Conservation (phyloP, 2,113 vertebrate species). For the Nibea coibor region DNA sequence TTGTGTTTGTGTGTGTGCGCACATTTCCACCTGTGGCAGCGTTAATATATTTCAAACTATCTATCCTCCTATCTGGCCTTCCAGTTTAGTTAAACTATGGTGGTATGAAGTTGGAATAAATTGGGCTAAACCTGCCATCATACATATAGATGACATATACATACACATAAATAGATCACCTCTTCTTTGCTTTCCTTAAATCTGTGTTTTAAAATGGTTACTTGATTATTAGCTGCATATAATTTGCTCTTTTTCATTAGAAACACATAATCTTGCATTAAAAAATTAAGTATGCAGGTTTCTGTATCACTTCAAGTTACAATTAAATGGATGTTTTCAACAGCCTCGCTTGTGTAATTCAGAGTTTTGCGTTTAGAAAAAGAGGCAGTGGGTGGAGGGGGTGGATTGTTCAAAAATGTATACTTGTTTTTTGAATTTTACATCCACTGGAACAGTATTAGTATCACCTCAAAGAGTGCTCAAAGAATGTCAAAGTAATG, state of each 20-base stretch:
- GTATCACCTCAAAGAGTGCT: neutral
- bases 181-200: neutral
- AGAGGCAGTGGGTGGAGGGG: neutral
- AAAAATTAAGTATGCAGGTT: neutral
- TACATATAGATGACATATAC: neutral
- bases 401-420: neutral
- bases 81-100: constrained; percentile 26
- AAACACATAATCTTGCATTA: neutral
- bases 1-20: constrained; percentile 14
- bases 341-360: neutral
- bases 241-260: neutral
- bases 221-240: neutral
- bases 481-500: neutral
- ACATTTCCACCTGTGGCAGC: constrained; percentile 57
- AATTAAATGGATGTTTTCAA: neutral
- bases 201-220: neutral
- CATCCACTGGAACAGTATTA: neutral
- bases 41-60: constrained; percentile 61
- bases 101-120: constrained; percentile 14
- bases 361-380: neutral
- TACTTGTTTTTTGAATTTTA: neutral
- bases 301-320: neutral
- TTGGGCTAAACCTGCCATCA: constrained; percentile 11
- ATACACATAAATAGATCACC: neutral
- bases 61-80: constrained; percentile 12